Base-by-base conservation (phyloP, 2,113 vertebrate genomes). In the Muntiacus muntjak region DNA sequence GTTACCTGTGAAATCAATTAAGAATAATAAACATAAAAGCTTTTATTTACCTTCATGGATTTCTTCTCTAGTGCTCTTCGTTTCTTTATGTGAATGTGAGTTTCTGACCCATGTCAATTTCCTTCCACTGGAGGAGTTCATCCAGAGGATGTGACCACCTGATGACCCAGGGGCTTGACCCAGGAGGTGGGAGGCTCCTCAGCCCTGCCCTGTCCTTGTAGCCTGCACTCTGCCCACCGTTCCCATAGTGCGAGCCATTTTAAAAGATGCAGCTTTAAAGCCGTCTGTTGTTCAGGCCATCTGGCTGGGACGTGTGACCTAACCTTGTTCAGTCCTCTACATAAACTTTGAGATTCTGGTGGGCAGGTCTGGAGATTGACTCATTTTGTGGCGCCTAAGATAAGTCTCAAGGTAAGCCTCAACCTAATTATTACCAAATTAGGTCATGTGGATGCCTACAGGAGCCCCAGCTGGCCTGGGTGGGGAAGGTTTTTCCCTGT, bases 191-290 rank as follows among this genome's bases (percentile, higher is more conserved):
- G 33, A 71, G 78, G 52, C 17, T 30, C 62, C 13, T 67, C 45
- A 3, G 1, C 14, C 23, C 15, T 52, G 17, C 17, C 1, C 40
- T 16, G 50, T 36, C 76, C 50, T 40, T 40, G 43, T 13, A 40
- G 7, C 10, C 30, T 13, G 10, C 0, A 1, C 26, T 9, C 52
- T 30, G 52, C 33, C 26, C 43, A 8, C 40, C 0, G 0, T 74
- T 26, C 43, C 26, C 54, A 60, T 43, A 8, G 26, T 23, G 62
- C 15, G 5, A 58, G 25, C 30, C 13, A 2, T 19, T 74, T 50
- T 60, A 43, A 60, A 52, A 54, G 43, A 52, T 1, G n/a, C 1
- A 14, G 54, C 10, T 45, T 84, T 23, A 54, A 25, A 74, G 30
- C 62, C 5, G 8, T 5, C 43, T 36, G 87, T 2, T 40, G 54